These are phyloP conservation scores for Thunnus thynnus DNA, from an alignment of 2,113 vertebrate species.

Conservation along the genomic window DNA sequence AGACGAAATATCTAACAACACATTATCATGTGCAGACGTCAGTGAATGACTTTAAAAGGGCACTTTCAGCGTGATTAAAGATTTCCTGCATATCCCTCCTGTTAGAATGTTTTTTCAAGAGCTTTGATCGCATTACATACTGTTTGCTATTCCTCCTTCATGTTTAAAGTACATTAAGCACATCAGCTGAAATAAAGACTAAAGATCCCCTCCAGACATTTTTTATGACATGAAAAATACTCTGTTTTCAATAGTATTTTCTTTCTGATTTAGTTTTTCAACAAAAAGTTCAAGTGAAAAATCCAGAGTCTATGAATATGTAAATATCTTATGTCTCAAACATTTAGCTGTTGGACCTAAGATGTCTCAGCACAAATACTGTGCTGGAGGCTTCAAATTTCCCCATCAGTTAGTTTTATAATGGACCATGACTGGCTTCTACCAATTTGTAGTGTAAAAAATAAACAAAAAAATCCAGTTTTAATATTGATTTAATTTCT, in stretches of 20 bases:
- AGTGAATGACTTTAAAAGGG: slow-evolving; percentile 1
- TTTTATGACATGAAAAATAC: no score
- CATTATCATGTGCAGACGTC: background rate
- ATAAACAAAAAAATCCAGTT: background rate
- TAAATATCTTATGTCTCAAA: no score
- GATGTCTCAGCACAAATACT: no score
- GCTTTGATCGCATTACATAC: background rate
- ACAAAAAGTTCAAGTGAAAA: no score
- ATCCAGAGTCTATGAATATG: no score
- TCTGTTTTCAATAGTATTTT: no score
- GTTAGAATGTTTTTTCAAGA: background rate
- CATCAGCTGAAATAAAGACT: slow-evolving; percentile 8
- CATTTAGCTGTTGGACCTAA: no score
- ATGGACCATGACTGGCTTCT: no score
- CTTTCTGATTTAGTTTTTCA: no score
- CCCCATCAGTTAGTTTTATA: no score
- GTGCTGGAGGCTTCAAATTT: no score
- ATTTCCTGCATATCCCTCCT: background rate
- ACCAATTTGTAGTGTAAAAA: background rate
- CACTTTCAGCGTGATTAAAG: background rate
- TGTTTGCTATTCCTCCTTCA: background rate
- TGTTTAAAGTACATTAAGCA: background rate
- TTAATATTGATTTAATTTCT: background rate
- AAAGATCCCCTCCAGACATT: background rate
- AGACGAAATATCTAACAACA: slow-evolving; percentile 7